These are phyloP conservation scores for Oophaga sylvatica DNA, from an alignment of 2,797 vertebrate genomes.

Conservation along the genomic window DNA sequence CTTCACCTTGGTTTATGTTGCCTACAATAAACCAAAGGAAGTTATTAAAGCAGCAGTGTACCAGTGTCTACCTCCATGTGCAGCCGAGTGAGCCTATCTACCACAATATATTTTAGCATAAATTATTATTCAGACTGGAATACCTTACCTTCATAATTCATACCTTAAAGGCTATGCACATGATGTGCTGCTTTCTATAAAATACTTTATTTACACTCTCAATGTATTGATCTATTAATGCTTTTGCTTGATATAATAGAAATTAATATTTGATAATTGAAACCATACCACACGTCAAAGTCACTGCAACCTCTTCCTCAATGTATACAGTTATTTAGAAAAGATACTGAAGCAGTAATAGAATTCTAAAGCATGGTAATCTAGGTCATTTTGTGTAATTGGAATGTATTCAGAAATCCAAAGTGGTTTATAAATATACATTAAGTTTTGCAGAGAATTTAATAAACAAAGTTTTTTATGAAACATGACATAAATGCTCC, in stretches of 20 bases:
- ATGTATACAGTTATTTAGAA: constrained; percentile 1
- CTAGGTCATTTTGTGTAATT: constrained; percentile 51
- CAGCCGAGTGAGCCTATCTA: no score
- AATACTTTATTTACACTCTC: background rate
- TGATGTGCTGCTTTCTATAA: background rate
- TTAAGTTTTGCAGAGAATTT: constrained; percentile 25
- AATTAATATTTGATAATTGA: background rate
- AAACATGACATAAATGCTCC: constrained; percentile 35
- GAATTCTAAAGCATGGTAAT: constrained; percentile 33
- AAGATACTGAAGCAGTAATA: background rate
- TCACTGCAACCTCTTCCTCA: background rate
- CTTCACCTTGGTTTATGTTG: no score
- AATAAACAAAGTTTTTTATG: constrained; percentile 15
- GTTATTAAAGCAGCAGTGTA: no score
- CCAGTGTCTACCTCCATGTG: no score
- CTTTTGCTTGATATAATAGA: background rate
- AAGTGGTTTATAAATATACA: constrained; percentile 40
- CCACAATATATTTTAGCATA: no score
- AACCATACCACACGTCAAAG: background rate
- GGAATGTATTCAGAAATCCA: constrained; percentile 29
- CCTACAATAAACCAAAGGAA: no score
- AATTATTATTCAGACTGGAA: no score
- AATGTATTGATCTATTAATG: background rate
- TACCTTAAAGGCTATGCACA: background rate
- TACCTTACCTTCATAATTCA: no score